phyloP scores from a whole-genome alignment of 2,113 vertebrate species.

The Spheniscus mendiculus region DNA sequence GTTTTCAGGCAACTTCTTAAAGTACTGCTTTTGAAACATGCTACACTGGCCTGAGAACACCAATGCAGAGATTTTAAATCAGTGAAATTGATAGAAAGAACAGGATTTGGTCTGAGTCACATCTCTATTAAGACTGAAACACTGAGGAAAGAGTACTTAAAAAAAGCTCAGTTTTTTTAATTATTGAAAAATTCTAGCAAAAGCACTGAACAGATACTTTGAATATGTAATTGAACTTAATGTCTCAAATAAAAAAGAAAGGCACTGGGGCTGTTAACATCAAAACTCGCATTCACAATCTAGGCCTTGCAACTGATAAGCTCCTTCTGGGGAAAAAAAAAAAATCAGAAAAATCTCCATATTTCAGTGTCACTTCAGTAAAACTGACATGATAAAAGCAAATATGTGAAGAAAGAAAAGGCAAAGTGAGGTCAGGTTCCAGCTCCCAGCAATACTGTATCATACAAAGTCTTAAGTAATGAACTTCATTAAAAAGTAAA shows the following conservation, averaged over 20 bases:
- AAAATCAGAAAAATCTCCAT: slow-evolving; percentile 4
- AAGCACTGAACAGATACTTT: slow-evolving; percentile 34
- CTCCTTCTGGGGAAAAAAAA: neutral
- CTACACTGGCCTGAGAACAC: neutral
- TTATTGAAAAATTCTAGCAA: slow-evolving; percentile 35
- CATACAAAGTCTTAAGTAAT: slow-evolving; percentile 39
- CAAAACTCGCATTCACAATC: slow-evolving; percentile 19
- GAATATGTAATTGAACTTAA: slow-evolving; percentile 63
- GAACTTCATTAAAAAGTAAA: slow-evolving; percentile 58
- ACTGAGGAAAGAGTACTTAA: neutral
- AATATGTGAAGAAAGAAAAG: slow-evolving; percentile 62
- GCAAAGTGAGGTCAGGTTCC: slow-evolving; percentile 48
- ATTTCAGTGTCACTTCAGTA: slow-evolving; percentile 52
- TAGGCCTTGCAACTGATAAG: slow-evolving; percentile 47
- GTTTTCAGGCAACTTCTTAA: neutral
- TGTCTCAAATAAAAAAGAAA: slow-evolving; percentile 55
- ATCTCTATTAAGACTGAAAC: neutral
- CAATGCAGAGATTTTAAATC: neutral
- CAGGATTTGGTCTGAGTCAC: neutral
- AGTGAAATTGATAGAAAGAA: neutral
- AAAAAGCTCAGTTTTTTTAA: slow-evolving; percentile 18
- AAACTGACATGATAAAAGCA: slow-evolving; percentile 63
- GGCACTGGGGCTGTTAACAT: slow-evolving; percentile 51
- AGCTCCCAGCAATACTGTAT: slow-evolving; percentile 37
- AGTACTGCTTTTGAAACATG: neutral